phyloP scores from a whole-genome alignment of 2,113 vertebrate genomes.

The Oncorhynchus kisutch region DNA sequence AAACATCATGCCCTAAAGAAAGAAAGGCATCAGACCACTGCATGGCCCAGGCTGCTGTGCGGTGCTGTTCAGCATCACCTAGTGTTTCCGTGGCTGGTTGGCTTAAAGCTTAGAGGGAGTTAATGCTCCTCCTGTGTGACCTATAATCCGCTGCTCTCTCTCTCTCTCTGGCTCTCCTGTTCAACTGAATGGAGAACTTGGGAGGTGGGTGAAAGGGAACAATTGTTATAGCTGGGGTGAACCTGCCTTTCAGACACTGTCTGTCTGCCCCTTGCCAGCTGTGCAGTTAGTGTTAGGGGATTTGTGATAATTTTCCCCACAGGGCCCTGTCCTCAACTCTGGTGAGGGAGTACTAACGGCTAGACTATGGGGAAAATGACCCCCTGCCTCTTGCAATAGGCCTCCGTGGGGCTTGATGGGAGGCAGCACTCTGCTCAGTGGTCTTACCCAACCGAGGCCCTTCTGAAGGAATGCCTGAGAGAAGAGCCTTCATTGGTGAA shows the following conservation, averaged over 20 bases:
- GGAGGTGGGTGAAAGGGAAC: slow-evolving; percentile 32
- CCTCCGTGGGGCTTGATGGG: slow-evolving; percentile 23
- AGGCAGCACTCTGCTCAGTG: slow-evolving; percentile 40
- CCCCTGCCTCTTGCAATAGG: slow-evolving; percentile 39
- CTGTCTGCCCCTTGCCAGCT: slow-evolving; percentile 43
- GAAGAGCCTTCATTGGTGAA: slow-evolving; percentile 35
- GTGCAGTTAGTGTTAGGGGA: slow-evolving; percentile 45
- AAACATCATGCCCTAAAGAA: background rate
- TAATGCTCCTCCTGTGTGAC: slow-evolving; percentile 23
- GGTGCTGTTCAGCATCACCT: background rate
- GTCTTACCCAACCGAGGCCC: slow-evolving; percentile 38
- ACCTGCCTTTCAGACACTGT: slow-evolving; percentile 48
- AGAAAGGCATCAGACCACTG: background rate
- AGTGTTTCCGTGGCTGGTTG: background rate
- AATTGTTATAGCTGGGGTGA: slow-evolving; percentile 36
- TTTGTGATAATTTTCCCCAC: slow-evolving; percentile 51
- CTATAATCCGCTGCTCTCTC: slow-evolving; percentile 12
- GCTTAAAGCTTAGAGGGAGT: slow-evolving; percentile 8
- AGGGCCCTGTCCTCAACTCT: slow-evolving; percentile 33
- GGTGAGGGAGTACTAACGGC: slow-evolving; percentile 44
- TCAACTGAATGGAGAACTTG: slow-evolving; percentile 24
- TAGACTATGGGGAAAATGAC: slow-evolving; percentile 39
- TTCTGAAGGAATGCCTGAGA: slow-evolving; percentile 32
- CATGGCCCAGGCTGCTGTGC: background rate
- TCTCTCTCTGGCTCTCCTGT: background rate